Evolutionary conservation across 1,140 invertebrate species (phyloP).

Genomic region (Heterodera schachtii): DNA sequence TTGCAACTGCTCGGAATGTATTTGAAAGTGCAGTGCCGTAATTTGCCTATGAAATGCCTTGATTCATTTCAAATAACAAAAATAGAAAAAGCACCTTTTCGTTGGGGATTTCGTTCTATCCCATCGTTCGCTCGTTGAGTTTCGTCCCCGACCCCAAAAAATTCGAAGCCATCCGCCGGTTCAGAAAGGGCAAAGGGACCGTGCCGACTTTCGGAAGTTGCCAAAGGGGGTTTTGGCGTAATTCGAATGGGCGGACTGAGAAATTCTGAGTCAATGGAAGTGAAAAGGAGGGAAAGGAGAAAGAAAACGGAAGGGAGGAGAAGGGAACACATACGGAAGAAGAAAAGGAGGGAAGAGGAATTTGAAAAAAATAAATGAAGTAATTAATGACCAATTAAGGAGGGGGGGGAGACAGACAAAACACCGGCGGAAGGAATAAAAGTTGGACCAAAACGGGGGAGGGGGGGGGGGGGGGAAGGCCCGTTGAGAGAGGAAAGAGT

Average conservation of each 20-base stretch:
- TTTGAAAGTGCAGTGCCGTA: conserved; percentile 20
- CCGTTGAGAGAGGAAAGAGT: no score
- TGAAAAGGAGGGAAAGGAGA: not conserved
- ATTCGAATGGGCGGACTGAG: not conserved
- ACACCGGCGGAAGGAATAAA: no score
- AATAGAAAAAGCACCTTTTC: not conserved
- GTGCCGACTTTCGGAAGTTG: not conserved
- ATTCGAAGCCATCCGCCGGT: not conserved
- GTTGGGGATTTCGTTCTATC: not conserved
- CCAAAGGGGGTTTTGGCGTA: not conserved
- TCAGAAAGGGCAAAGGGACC: not conserved
- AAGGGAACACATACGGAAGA: not conserved
- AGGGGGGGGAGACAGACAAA: no score
- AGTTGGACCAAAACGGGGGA: no score
- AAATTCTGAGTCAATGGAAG: not conserved
- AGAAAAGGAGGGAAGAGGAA: not conserved
- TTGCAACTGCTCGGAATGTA: conserved; percentile 30
- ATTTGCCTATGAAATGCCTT: not conserved
- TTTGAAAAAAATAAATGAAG: no score
- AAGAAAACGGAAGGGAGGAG: not conserved
- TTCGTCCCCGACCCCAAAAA: not conserved
- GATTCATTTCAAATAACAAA: not conserved
- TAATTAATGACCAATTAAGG: no score
- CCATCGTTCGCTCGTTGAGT: not conserved
- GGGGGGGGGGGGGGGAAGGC: no score